Evolutionary conservation across 2,113 vertebrate species (phyloP), one percentile per base, ranked within the genome.

Genomic region (Prolemur simus): DNA sequence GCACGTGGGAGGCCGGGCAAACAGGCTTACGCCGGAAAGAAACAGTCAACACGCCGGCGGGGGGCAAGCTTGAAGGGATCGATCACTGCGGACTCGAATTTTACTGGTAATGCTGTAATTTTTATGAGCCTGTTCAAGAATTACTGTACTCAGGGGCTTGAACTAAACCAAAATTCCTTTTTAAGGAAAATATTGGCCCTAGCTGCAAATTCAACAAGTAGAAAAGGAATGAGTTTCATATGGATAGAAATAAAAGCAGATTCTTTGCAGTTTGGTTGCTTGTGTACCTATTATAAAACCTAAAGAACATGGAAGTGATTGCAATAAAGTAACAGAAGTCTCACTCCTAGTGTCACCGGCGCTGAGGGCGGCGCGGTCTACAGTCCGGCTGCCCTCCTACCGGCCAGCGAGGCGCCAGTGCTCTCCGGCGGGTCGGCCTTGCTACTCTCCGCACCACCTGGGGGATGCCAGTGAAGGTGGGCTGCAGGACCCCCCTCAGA

Each of bases 31-130:
- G 0, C 15, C 25, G 2, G 54, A 84, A 10, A 23, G 23, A 9
- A 49, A 14, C 34, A 1, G 15, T 2, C 0, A 78, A 6, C 14
- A 1, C 32, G 1, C 23, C 0, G 21, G 39, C 6, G 6, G 0
- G 54, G 29, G 56, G 9, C 25, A 2, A 2, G 27, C 1, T 3
- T 8, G 25, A 12, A 86, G 21, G 71, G 12, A 3, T 11, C 7
- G 18, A 42, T 39, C 68, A 27, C n/a, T 23, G 39, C 8, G 32
- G 5, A 52, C 18, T 13, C 32, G 32, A 63, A 39, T 34, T 69
- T n/a, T 45, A 47, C 2, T 20, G 45, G 5, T 47, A 18, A 78
- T 15, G 17, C 71, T 85, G 71, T 64, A 4, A 34, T 56, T n/a
- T 74, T 82, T 82, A 77, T 56, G 39, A 64, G 66, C 58, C 29